Conservation (phyloP, 2,888 invertebrate species). For the Pristionchus japonicus region DNA sequence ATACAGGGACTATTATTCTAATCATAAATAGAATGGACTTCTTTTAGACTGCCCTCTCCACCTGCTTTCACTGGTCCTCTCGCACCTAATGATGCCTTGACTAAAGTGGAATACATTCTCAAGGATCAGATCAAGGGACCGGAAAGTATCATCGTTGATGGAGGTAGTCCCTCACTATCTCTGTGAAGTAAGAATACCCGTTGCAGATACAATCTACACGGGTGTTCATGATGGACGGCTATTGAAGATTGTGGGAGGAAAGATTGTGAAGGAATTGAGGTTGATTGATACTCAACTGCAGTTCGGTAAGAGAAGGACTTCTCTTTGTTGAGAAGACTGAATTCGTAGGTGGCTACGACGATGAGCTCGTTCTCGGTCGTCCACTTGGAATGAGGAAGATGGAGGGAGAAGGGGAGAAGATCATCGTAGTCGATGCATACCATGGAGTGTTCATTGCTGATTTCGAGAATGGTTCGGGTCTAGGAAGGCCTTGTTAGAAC, state of each 20-base stretch:
- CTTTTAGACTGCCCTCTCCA: slow-evolving; percentile 60
- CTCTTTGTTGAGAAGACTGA: background rate
- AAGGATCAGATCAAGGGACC: slow-evolving; percentile 68
- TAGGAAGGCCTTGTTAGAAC: background rate
- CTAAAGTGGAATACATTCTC: slow-evolving; percentile 62
- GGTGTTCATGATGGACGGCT: slow-evolving; percentile 68
- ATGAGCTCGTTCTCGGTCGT: slow-evolving; percentile 90
- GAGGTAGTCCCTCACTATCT: too few species aligned
- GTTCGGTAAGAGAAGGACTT: slow-evolving; percentile 52
- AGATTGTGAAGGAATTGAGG: slow-evolving; percentile 58
- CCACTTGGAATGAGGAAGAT: slow-evolving; percentile 91
- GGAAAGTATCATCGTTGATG: slow-evolving; percentile 69
- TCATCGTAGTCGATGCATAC: slow-evolving; percentile 88
- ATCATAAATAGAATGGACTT: background rate
- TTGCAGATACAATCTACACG: slow-evolving; percentile 66
- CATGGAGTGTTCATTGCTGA: slow-evolving; percentile 90
- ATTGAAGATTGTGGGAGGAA: slow-evolving; percentile 66
- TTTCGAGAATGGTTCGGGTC: slow-evolving; percentile 77
- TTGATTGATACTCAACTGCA: slow-evolving; percentile 51
- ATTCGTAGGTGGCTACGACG: slow-evolving; percentile 76
- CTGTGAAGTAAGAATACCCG: too few species aligned
- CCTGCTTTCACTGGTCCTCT: slow-evolving; percentile 64
- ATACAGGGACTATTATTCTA: too few species aligned
- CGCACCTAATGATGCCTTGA: slow-evolving; percentile 60
- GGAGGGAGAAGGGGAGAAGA: slow-evolving; percentile 81